Base-by-base conservation (phyloP, 2,888 invertebrate species). In the Drosophila maculinotata region DNA sequence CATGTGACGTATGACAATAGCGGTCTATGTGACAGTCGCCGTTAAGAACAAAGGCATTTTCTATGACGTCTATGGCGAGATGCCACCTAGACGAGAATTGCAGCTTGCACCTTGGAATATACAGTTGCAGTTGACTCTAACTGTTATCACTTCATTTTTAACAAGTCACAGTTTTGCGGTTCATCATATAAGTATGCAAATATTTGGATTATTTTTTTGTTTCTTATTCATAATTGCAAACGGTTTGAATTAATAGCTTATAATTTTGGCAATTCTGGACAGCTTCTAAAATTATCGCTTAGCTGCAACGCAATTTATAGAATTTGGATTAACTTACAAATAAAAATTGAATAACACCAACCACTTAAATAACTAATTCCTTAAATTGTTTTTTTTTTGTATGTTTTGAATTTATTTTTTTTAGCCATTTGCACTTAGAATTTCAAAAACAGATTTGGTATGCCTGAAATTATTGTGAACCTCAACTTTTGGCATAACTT, bases 401-500 rank as follows among this genome's bases (percentile, higher is more conserved):
- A n/a, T n/a, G n/a, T n/a, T n/a, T n/a, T n/a, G n/a, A n/a, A 12
- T 12, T 38, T 30, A 20, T 20, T 20, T 20, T 20, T 2, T 48
- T 12, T n/a, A 4, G 20, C n/a, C 25, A n/a, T 51, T 2, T 8
- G 5, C 2, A 7, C 10, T 6, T n/a, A 1, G 2, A 9, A 3
- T 38, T 38, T 52, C 9, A 14, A 57, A 36, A 38, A 8, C 7
- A 1, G 8, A 26, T 38, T 17, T 14, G 3, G 7, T 4, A 2
- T 20, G 20, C 6, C 14, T 54, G 17, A 8, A 26, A 14, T 20
- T 15, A 8, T 23, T 26, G 15, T 12, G 15, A 7, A 36, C 17
- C 12, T 20, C 10, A 14, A 33, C 57, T 31, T 51, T 58, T 14
- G 5, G n/a, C 3, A 7, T 26, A 70, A 70, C 39, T 69, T 69